phyloP scores from a whole-genome alignment of 2,888 invertebrate species.

The Craniophora ligustri region DNA sequence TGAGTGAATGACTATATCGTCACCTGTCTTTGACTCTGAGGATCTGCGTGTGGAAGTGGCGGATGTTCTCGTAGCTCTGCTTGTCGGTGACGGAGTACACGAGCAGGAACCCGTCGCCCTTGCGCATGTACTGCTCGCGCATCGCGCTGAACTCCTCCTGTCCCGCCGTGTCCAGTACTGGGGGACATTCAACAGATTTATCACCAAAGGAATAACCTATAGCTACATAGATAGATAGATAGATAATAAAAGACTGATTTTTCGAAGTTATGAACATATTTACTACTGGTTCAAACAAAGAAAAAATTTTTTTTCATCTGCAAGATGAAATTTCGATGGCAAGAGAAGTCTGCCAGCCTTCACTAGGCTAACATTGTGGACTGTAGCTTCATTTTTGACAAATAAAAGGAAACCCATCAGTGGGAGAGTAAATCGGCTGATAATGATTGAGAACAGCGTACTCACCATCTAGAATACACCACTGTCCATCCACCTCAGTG shows the following conservation, averaged over 20 bases:
- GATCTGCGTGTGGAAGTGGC: constrained; percentile 96
- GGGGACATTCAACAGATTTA: background rate
- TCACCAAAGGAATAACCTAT: background rate
- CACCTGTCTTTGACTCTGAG: constrained; percentile 94
- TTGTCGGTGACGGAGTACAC: constrained; percentile 98
- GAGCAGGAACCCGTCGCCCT: constrained; percentile 97
- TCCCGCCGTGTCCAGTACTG: constrained; percentile 97
- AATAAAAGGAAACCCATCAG: no score
- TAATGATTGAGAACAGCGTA: no score
- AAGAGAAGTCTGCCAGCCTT: no score
- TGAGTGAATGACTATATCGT: background rate
- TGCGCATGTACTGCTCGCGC: constrained; percentile 97
- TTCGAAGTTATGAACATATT: no score
- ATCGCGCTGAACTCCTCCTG: constrained; percentile 99
- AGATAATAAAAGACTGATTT: no score
- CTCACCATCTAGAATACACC: constrained; percentile 96
- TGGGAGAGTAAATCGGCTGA: no score
- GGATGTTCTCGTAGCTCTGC: constrained; percentile 96
- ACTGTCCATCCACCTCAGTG: constrained; percentile 97
- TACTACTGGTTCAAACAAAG: no score
- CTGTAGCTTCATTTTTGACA: no score
- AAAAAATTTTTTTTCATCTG: no score
- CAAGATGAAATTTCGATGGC: no score
- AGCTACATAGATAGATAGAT: background rate
- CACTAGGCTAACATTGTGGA: no score